Evolutionary conservation across 2,888 invertebrate genomes (phyloP), one percentile per base, ranked within the genome.

Genomic region (Dryobota labecula): DNA sequence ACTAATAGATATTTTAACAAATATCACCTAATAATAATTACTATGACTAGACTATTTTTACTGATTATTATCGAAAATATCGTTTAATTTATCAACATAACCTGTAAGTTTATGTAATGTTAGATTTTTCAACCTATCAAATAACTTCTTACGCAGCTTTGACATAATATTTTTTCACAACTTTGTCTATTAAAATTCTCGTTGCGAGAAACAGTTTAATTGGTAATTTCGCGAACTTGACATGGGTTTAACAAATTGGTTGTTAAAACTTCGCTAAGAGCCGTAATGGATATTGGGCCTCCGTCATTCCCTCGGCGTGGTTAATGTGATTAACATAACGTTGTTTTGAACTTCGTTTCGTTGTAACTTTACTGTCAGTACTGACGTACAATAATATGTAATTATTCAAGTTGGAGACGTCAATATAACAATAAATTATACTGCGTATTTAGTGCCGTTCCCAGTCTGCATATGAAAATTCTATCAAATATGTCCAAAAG

Each of bases 171-270:
- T 70, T 71, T 70, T 47, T 11, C 20, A n/a, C 7, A 83, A 71
- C 41, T 64, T 73, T 67, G 36, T 49, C 56, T 69, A 30, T 67
- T 72, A 56, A 74, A 80, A 57, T 72, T 69, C 54, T 68, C 62
- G 27, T 68, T 69, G 56, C 56, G 58, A 71, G 67, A 66, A 69
- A 83, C 67, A 61, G 62, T 80, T 77, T 87, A 85, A 87, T 88
- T 82, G 75, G 84, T 83, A 80, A 83, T 87, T 86, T 73, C 51
- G 65, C 56, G 54, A 85, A 83, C 82, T 83, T 88, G 87, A 88
- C 84, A 85, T 86, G 83, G 88, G 88, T 84, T 82, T 73, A 73
- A 82, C 82, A 87, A 87, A 89, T 89, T 88, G 86, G 81, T 84
- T 88, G 85, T 85, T 88, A 86, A 84, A 88, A 88, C 86, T 89